Base-by-base conservation (phyloP, 2,113 vertebrate species). In the Gymnarchus niloticus region DNA sequence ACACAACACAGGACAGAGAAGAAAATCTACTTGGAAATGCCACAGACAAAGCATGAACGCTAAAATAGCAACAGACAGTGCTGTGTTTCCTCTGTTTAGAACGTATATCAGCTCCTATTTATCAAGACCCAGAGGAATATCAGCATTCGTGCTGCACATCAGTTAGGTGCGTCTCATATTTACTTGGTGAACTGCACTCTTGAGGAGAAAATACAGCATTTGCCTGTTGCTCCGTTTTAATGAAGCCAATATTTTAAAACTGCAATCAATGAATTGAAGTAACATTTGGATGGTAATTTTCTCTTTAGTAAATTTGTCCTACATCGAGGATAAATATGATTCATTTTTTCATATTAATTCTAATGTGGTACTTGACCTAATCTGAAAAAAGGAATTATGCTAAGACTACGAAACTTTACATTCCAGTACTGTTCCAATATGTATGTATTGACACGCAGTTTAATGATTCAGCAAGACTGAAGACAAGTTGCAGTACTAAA, bases 21-120 rank as follows among this genome's bases (percentile, higher is more conserved):
- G 94, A 93, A 94, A 94, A 92, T 90, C 92, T 91, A 92, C 91
- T 91, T 85, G 88, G 92, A 93, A 93, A 92, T 91, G 92, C 84
- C 56, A 76, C n/a, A 89, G 93, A 93, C 93, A 93, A 94, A 93
- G 91, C 90, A 81, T 88, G 78, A 89, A 61, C 61, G 87, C 90
- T 89, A 84, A 87, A 78, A 65, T 46, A 48, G 83, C 3, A 56
- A 65, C 76, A 84, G 88, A 77, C 17, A 84, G 82, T 84, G 57
- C 61, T 87, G 87, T 84, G 84, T 90, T 94, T 94, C 93, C 93
- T 93, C 90, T 94, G 92, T 94, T 94, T 93, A 88, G 91, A 92
- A 90, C 84, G 41, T 19, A 85, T 51, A 51, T 84, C 23, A 65
- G 49, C 49, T 85, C 57, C 54, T 93, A 91, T 93, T 94, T 94